Conservation (phyloP, 2,888 invertebrate genomes). For the Marasmarcha lunaedactyla region DNA sequence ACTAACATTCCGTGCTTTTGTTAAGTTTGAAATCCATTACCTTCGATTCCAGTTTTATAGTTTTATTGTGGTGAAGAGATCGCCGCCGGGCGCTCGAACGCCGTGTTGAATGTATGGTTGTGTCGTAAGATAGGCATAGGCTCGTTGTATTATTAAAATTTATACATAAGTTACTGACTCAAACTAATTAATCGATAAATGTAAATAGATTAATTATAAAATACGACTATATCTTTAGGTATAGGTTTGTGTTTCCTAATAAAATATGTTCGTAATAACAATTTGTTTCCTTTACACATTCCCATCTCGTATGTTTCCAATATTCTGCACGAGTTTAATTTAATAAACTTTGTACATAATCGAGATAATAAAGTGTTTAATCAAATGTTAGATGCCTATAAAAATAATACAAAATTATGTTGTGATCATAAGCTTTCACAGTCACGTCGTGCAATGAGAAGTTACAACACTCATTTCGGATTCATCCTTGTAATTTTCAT, state of each 20-base stretch:
- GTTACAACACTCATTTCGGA: no score
- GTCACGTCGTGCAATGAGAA: no score
- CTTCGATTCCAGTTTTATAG: conserved; percentile 66
- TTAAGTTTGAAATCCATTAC: conserved; percentile 64
- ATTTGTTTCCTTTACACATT: no score
- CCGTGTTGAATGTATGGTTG: conserved; percentile 71
- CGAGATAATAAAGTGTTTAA: no score
- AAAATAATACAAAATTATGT: no score
- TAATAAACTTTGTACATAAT: no score
- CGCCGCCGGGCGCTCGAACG: conserved; percentile 32
- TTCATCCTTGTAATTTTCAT: no score
- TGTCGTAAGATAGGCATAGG: conserved; percentile 69
- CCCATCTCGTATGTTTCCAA: no score
- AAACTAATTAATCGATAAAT: conserved; percentile 46
- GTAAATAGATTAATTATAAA: conserved; percentile 51
- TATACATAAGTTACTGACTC: conserved; percentile 53
- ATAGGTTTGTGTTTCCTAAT: conserved; percentile 65
- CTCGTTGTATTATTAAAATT: conserved; percentile 58
- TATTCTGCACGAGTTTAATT: no score
- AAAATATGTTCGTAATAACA: conserved; percentile 33
- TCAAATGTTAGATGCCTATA: no score
- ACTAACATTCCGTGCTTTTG: conserved; percentile 40
- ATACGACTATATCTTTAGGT: conserved; percentile 35
- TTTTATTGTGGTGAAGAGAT: conserved; percentile 52
- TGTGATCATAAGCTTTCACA: no score